Base-by-base conservation (phyloP, 2,113 vertebrate genomes). In the Nannobrachium achirus region DNA sequence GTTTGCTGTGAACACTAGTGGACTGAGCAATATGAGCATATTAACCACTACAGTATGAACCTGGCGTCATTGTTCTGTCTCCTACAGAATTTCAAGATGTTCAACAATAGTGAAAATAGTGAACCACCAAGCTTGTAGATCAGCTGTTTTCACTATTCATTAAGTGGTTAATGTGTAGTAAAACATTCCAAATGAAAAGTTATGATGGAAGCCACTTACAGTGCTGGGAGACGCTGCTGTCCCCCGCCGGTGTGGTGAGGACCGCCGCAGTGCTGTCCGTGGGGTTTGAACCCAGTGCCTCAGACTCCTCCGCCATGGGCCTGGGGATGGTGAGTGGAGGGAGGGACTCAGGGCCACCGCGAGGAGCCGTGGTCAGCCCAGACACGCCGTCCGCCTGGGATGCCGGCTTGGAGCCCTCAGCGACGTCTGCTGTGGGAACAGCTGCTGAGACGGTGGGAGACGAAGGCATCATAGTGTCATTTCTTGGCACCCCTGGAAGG, bases 151-250 rank as follows among this genome's bases (percentile, higher is more conserved):
- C 25, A 33, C 25, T 33, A 33, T 33, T 33, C 25, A 5, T 33
- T 33, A 33, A 33, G 25, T 33, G 25, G 25, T 33, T 33, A 33
- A 33, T 5, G 25, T 33, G 25, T 33, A 33, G 25, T 25, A 25
- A 33, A 33, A 33, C 25, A 33, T 33, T 4, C 25, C 25, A 33
- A 33, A 33, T 33, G 6, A 33, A 33, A 33, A 33, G 25, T 2
- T 4, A 33, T 33, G 25, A 4, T 33, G 25, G 3, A 33, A 33
- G 25, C 25, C 25, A 51, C 95, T 95, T 89, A 98, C 97, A 96
- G 88, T 96, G 96, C 63, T 96, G 95, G 8, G 95, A 98, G 58
- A 97, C 85, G 82, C 95, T 97, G 92, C 89, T 92, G 67, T 86
- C 85, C 11, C 74, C 81, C 6, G 68, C 68, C 7, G 83, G 55